These are phyloP conservation scores for Zaprionus taronus DNA, from an alignment of 1,140 invertebrate species.

Conservation along the genomic window DNA sequence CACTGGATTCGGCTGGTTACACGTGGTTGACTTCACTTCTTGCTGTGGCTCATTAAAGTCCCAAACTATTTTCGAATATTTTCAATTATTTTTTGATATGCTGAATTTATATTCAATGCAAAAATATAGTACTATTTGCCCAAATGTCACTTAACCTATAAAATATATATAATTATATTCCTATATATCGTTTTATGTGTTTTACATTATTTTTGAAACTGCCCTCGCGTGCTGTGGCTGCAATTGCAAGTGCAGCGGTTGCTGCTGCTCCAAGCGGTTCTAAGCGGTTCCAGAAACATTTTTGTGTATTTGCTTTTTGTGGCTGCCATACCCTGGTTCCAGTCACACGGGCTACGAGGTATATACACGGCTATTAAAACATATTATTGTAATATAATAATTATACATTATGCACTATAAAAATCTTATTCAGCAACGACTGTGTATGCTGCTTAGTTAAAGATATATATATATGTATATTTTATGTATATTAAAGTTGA, in stretches of 20 bases:
- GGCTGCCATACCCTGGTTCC: slow-evolving; percentile 14
- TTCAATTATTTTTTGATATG: not conserved
- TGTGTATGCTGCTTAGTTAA: no score
- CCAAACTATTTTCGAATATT: not conserved
- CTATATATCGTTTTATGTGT: not conserved
- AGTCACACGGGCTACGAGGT: not conserved
- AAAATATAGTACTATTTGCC: no score
- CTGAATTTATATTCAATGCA: not conserved
- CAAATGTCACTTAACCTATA: no score
- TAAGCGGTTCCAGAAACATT: slow-evolving; percentile 49
- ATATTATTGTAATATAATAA: no score
- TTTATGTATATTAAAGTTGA: not conserved
- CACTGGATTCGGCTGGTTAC: slow-evolving; percentile 45
- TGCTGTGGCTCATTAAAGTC: slow-evolving; percentile 6
- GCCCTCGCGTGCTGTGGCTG: slow-evolving; percentile 8
- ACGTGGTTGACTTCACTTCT: slow-evolving; percentile 24
- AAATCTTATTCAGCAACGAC: no score
- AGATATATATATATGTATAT: no score
- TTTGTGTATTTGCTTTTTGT: slow-evolving; percentile 15
- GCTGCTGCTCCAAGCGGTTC: slow-evolving; percentile 41
- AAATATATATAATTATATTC: not conserved
- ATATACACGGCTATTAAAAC: not conserved
- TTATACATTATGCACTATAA: no score
- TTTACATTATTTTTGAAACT: not conserved
- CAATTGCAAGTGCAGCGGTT: slow-evolving; percentile 45